Percentiles rank a stretch among this genome's conserved stretches.
Conservation (phyloP, 2,888 invertebrate species). For the Andrena marginata region DNA sequence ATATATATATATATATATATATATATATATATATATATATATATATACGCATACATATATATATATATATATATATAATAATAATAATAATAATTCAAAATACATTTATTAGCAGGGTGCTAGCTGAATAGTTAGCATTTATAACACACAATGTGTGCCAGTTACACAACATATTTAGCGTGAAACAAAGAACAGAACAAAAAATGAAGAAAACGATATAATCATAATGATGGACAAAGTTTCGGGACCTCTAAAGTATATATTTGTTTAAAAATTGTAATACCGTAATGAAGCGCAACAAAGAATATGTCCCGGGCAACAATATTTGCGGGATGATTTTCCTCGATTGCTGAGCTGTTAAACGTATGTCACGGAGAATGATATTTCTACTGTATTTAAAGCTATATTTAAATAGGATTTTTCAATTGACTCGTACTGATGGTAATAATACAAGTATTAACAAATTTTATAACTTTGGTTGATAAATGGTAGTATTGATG, state of each 20-base stretch:
- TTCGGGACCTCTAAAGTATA: conserved; percentile 75
- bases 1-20: too few species aligned
- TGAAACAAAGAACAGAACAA: conserved; percentile 2
- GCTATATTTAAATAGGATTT: conserved; percentile 79
- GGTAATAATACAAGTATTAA: conserved; percentile 79
- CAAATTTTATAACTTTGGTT: conserved; percentile 76
- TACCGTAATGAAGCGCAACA: conserved; percentile 72
- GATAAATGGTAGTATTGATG: conserved; percentile 66
- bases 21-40: conserved; percentile 45
- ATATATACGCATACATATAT: not conserved
- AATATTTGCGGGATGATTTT: conserved; percentile 61
- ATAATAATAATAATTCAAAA: conserved; percentile 36
- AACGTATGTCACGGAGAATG: conserved; percentile 72
- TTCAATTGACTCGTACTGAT: conserved; percentile 77
- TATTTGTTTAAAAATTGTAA: conserved; percentile 72
- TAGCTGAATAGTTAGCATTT: conserved; percentile 66
- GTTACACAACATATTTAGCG: conserved; percentile 59
- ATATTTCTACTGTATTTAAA: conserved; percentile 74
- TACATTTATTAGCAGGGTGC: conserved; percentile 67
- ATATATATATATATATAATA: too few species aligned
- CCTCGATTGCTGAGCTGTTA: conserved; percentile 72
- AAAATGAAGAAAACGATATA: conserved; percentile 57
- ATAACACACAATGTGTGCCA: conserved; percentile 48
- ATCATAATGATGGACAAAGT: conserved; percentile 68
- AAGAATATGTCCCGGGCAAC: conserved; percentile 57